These are phyloP conservation scores for Nannoperca obscura DNA, from an alignment of 2,797 vertebrate genomes.

Conservation along the genomic window DNA sequence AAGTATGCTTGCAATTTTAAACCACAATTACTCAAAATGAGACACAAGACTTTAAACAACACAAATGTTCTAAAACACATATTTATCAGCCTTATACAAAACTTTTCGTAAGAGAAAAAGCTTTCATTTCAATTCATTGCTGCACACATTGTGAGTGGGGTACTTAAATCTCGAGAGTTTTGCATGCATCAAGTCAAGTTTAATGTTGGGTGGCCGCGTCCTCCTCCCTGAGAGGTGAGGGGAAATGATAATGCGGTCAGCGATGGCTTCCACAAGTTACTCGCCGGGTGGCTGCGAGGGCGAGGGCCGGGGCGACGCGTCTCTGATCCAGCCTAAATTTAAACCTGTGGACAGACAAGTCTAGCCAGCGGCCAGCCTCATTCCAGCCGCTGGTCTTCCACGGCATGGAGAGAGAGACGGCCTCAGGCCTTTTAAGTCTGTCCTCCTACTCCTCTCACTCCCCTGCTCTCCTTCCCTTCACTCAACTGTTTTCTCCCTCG, in stretches of 20 bases:
- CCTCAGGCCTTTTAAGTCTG: conserved; percentile 50
- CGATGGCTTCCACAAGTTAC: conserved; percentile 47
- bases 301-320: conserved; percentile 49
- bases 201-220: conserved; percentile 50
- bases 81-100: conserved; percentile 2
- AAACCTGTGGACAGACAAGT: conserved; percentile 85
- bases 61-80: not conserved
- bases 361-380: conserved; percentile 77
- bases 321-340: conserved; percentile 84
- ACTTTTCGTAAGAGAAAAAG: not conserved
- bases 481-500: conserved; percentile 53
- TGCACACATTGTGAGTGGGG: not conserved
- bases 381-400: conserved; percentile 69
- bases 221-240: conserved; percentile 36
- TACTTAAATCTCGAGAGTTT: conserved; percentile 25
- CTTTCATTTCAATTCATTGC: not conserved
- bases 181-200: conserved; percentile 11
- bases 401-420: conserved; percentile 25
- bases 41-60: conserved; percentile 23
- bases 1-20: conserved; percentile 31
- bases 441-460: conserved; percentile 49
- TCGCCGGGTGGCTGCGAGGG: conserved; percentile 42
- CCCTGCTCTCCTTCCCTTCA: conserved; percentile 42
- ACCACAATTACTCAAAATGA: conserved; percentile 38
- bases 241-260: conserved; percentile 66